These are phyloP conservation scores for Pachycephala philippinensis DNA, from an alignment of 2,113 vertebrate species.

Conservation along the genomic window DNA sequence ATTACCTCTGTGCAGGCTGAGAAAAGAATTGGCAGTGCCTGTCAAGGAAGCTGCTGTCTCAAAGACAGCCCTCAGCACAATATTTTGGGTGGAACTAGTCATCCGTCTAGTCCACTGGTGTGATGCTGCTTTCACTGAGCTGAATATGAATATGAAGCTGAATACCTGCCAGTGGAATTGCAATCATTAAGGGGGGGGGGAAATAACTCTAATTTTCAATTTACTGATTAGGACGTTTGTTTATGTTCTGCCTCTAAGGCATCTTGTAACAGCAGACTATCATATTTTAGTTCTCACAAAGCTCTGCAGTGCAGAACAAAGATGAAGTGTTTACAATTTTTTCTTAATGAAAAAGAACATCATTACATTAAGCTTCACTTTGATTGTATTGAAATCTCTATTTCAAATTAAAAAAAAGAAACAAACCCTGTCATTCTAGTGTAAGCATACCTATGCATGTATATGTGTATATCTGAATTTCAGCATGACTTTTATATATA, in stretches of 20 bases:
- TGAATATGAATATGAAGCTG: background rate
- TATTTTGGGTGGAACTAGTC: background rate
- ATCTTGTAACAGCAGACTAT: background rate
- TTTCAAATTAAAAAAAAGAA: background rate
- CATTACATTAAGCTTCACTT: background rate
- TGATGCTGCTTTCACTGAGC: background rate
- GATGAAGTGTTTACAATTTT: background rate
- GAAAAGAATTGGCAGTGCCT: background rate
- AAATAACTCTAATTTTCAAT: constrained; percentile 29
- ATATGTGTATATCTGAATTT: background rate
- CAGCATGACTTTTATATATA: too few relatives aligned
- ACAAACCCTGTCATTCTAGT: background rate
- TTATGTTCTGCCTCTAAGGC: constrained; percentile 36
- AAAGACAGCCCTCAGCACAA: background rate
- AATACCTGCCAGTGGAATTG: background rate
- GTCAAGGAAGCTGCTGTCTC: background rate
- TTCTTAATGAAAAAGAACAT: background rate
- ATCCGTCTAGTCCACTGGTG: background rate
- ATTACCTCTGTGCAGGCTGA: background rate
- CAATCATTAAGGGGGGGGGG: background rate
- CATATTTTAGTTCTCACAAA: background rate
- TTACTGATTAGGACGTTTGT: constrained; percentile 13
- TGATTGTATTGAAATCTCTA: background rate
- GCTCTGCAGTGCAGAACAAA: background rate
- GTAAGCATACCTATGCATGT: accelerated